Percentiles rank a stretch among this genome's conserved stretches.
Conservation (phyloP, 2,888 invertebrate genomes). For the Eristalis intricaria region DNA sequence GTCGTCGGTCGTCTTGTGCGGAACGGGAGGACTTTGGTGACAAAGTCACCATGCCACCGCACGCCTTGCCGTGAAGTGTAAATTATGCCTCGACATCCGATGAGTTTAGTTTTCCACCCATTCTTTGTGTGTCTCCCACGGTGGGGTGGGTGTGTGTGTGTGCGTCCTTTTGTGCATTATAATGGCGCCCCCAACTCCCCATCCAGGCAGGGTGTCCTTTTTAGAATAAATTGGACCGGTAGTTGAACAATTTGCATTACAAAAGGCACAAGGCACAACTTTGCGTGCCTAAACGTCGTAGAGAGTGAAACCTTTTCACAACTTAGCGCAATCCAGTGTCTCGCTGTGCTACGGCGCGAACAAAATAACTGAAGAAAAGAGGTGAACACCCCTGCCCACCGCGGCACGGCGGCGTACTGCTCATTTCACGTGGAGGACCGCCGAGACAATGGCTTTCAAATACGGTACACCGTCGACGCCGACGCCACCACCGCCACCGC, state of each 20-base stretch:
- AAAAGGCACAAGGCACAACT: constrained; percentile 69
- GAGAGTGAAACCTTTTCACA: constrained; percentile 72
- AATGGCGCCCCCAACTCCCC: constrained; percentile 35
- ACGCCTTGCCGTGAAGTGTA: constrained; percentile 48
- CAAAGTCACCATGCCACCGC: constrained; percentile 35
- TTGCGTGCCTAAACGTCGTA: constrained; percentile 71
- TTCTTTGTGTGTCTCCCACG: constrained; percentile 3
- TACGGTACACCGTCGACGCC: constrained; percentile 43
- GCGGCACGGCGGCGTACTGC: background rate
- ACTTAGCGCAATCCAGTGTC: constrained; percentile 64
- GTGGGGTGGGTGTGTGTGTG: too few relatives aligned
- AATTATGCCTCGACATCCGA: constrained; percentile 67
- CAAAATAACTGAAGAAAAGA: constrained; percentile 32
- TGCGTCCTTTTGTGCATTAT: constrained; percentile 46
- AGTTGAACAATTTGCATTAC: constrained; percentile 72
- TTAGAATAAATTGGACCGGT: constrained; percentile 70
- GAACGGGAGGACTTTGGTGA: constrained; percentile 15
- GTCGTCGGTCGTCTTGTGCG: constrained; percentile 12
- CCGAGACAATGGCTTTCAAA: constrained; percentile 63
- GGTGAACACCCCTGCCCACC: constrained; percentile 17
- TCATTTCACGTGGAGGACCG: background rate
- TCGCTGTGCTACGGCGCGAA: background rate
- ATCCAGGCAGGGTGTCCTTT: background rate
- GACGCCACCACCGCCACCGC: background rate
- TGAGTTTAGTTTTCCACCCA: constrained; percentile 46